These are phyloP conservation scores for Hoplodrina ambigua DNA, from an alignment of 2,888 invertebrate species.

Conservation along the genomic window DNA sequence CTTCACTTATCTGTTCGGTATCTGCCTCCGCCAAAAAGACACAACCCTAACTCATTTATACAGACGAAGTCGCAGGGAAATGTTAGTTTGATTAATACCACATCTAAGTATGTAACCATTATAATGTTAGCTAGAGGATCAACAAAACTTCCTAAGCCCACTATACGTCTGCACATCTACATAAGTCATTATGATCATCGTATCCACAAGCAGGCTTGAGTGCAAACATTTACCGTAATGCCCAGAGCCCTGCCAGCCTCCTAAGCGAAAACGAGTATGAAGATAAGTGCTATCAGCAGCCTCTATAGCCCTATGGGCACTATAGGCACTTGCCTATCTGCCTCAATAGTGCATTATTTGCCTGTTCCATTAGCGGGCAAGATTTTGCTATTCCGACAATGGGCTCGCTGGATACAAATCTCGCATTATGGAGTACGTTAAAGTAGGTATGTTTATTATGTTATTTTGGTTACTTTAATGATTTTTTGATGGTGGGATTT, in stretches of 20 bases:
- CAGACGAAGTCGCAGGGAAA: no score
- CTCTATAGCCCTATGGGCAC: constrained; percentile 19
- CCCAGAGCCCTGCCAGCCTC: constrained; percentile 23
- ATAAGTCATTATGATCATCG: background rate
- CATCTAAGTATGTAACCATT: background rate
- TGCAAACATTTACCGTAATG: constrained; percentile 39
- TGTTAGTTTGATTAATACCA: no score
- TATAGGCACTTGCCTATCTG: constrained; percentile 33
- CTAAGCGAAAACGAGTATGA: constrained; percentile 46
- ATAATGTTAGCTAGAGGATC: background rate
- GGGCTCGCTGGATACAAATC: constrained; percentile 61
- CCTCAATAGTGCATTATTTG: constrained; percentile 65
- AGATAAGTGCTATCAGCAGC: constrained; percentile 56
- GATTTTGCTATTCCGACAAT: constrained; percentile 69
- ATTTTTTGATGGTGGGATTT: background rate
- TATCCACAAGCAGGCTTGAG: constrained; percentile 16
- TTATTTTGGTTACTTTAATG: background rate
- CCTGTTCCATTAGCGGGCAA: constrained; percentile 73
- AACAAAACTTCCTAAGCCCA: background rate
- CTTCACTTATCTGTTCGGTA: no score
- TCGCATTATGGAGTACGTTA: constrained; percentile 41
- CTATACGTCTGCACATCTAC: background rate
- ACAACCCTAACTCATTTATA: no score
- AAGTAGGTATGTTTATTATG: background rate
- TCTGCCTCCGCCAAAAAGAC: no score